Base-by-base conservation (phyloP, 1,140 invertebrate genomes). In the Drosophila tropicalis region DNA sequence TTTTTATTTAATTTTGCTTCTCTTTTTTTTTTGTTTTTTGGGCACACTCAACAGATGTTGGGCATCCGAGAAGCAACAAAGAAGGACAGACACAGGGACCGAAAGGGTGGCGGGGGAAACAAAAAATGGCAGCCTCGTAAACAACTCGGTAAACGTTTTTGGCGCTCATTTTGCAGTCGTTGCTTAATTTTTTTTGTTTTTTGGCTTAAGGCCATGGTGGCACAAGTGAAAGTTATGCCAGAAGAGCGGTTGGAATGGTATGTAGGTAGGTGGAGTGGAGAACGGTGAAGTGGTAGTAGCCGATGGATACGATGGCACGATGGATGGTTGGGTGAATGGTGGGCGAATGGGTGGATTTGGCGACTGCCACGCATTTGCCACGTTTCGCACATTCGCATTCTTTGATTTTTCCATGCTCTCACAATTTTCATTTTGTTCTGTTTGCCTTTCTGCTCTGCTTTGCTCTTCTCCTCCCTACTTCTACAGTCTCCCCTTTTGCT, bases 101-200 rank as follows among this genome's bases (percentile, higher is more conserved):
- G 47, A 5, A 17, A 13, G 29, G 5, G 56, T 5, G 56, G 13
- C 19, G 9, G 54, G 44, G 17, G 44, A 62, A 62, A 69, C 64
- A 71, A 72, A 83, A 83, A 83, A 67, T 71, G 75, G 71, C 67
- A 81, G 63, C 66, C 74, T 78, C 79, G 82, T 87, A 86, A 87
- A 86, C 83, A 86, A 86, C 79, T 81, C 62, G 83, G 83, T 87
- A 86, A 86, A 86, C 83, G 73, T 76, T 86, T 85, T 85, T 74
- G 82, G 75, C 83, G 82, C 76, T 85, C 82, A 85, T 85, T 85
- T 85, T 69, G 83, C 82, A 85, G 83, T 79, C 83, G 82, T 86
- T 85, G 83, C 75, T 87, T 85, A 86, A 82, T 85, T 85, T 76
- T 76, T 76, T 69, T 41, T 51, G 66, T 65, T 57, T 51, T 56